A percentile compares a stretch with the other conserved stretches of the same genome.
These are phyloP conservation scores for Drosophila mauritiana DNA, from an alignment of 1,140 invertebrate species.

Conservation along the genomic window DNA sequence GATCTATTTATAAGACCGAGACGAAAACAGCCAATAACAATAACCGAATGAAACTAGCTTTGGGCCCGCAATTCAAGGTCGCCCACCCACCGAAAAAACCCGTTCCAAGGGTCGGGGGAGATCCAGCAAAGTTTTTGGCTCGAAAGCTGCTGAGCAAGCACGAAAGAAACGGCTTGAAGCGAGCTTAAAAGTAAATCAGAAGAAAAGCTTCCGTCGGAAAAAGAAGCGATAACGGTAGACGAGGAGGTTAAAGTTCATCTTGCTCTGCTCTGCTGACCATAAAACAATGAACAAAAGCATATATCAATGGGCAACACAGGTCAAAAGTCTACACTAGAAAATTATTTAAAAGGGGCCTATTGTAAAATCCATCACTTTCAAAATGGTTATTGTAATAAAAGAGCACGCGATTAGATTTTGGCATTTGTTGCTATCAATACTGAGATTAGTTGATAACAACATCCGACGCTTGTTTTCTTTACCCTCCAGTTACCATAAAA, in stretches of 20 bases:
- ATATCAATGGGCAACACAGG: conserved; percentile 8
- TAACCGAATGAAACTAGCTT: conserved; percentile 30
- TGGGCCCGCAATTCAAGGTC: conserved; percentile 60
- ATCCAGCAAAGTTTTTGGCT: conserved; percentile 1
- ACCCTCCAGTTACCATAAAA: not conserved
- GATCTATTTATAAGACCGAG: conserved; percentile 39
- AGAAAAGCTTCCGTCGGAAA: conserved; percentile 3
- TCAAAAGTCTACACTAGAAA: conserved; percentile 7
- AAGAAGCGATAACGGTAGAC: conserved; percentile 24
- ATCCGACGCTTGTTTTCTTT: conserved; percentile 27
- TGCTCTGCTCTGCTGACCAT: conserved; percentile 19
- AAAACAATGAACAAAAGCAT: conserved; percentile 27
- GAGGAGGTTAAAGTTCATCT: conserved; percentile 33
- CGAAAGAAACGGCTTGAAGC: conserved; percentile 17
- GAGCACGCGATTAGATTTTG: conserved; percentile 3
- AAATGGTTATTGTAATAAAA: not conserved
- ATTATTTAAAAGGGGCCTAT: not conserved
- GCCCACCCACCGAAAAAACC: conserved; percentile 49
- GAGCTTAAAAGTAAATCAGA: conserved; percentile 1
- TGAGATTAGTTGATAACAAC: conserved; percentile 20
- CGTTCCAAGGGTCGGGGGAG: conserved; percentile 42
- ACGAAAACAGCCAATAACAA: conserved; percentile 41
- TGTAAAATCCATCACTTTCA: not conserved
- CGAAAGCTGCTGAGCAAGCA: conserved; percentile 42
- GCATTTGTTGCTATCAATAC: not conserved